Conservation (phyloP, 2,888 invertebrate species). For the Prosapia bicincta region DNA sequence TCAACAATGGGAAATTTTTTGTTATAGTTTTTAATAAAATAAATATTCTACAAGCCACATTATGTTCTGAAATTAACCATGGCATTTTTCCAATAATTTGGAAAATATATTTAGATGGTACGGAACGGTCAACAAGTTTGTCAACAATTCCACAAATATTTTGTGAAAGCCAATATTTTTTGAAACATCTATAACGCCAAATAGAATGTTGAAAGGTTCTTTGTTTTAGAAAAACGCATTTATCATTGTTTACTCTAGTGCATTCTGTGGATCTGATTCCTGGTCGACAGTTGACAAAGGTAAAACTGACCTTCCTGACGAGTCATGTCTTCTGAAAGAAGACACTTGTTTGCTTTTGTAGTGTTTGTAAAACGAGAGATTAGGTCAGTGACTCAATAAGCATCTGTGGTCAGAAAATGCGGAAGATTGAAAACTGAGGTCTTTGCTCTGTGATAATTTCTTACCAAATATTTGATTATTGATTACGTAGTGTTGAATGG, state of each 20-base stretch:
- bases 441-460: not conserved
- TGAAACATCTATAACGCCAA: no score
- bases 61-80: no score
- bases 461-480: not conserved
- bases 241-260: not conserved
- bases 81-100: no score
- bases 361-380: not conserved
- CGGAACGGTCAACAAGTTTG: no score
- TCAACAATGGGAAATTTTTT: no score
- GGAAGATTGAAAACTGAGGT: not conserved
- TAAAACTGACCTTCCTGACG: not conserved
- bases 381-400: not conserved
- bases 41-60: no score
- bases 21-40: no score
- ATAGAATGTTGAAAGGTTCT: no score
- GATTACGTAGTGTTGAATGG: not conserved
- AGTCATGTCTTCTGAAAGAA: not conserved
- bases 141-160: no score
- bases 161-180: no score
- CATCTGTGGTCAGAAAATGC: not conserved
- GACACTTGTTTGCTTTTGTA: no score
- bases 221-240: not conserved
- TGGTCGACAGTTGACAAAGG: not conserved
- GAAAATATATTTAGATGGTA: no score
- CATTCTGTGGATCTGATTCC: not conserved